Evolutionary conservation across 2,888 invertebrate genomes (phyloP).

Genomic region (Dusona sp.): DNA sequence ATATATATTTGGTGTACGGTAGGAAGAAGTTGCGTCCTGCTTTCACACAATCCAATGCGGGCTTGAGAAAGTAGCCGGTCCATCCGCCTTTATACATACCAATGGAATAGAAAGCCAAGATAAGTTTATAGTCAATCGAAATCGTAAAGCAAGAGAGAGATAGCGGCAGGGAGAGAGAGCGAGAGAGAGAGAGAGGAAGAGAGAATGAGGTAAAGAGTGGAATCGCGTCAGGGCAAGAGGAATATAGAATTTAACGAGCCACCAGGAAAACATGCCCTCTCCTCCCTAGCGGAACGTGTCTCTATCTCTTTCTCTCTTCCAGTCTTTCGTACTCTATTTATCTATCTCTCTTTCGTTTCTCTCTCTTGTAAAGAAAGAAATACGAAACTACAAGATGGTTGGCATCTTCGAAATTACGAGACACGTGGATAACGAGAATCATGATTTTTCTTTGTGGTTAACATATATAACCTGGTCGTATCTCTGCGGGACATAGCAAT

Average conservation of each 20-base stretch:
- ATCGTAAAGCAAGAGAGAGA: constrained; percentile 73
- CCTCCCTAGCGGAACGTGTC: constrained; percentile 42
- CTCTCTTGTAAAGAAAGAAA: background rate
- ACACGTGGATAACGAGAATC: constrained; percentile 63
- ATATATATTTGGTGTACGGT: constrained; percentile 27
- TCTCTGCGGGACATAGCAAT: constrained; percentile 18
- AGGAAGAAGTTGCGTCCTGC: constrained; percentile 82
- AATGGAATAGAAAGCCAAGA: constrained; percentile 84
- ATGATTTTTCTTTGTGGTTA: constrained; percentile 51
- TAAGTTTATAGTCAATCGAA: constrained; percentile 84
- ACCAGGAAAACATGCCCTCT: constrained; percentile 56
- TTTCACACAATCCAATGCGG: constrained; percentile 84
- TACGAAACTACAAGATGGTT: constrained; percentile 33
- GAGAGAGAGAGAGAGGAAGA: constrained; percentile 39
- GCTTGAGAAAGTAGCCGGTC: constrained; percentile 83
- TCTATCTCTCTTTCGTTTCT: constrained; percentile 17
- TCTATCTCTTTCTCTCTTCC: constrained; percentile 35
- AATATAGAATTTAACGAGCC: constrained; percentile 69
- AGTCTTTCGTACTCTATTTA: background rate
- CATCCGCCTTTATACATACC: constrained; percentile 84
- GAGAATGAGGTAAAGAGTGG: constrained; percentile 37
- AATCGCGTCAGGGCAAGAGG: constrained; percentile 43
- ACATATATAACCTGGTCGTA: constrained; percentile 17
- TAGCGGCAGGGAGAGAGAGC: constrained; percentile 43
- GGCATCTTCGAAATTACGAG: constrained; percentile 57